Evolutionary conservation across 2,113 vertebrate genomes (phyloP).

Genomic region (Hirundichthys speculiger): DNA sequence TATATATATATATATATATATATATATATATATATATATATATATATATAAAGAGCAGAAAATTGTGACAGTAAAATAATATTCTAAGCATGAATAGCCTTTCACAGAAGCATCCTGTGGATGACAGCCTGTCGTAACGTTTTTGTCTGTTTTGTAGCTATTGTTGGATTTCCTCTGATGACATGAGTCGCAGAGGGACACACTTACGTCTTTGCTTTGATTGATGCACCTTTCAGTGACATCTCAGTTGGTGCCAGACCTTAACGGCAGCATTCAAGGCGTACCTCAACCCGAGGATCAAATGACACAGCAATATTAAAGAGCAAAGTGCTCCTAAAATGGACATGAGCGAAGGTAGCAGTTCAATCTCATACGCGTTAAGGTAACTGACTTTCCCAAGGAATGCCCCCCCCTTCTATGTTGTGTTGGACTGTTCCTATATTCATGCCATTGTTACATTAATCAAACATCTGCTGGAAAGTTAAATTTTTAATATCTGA

Average conservation of each 20-base stretch:
- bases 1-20: too few relatives aligned
- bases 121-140: too few relatives aligned
- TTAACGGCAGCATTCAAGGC: conserved; percentile 32
- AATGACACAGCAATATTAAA: conserved; percentile 61
- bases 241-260: conserved; percentile 27
- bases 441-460: background rate
- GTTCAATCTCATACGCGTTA: conserved; percentile 60
- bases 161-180: conserved; percentile 13
- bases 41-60: too few relatives aligned
- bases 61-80: too few relatives aligned
- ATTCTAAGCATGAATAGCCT: too few relatives aligned
- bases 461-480: background rate
- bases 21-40: too few relatives aligned
- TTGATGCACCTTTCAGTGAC: conserved; percentile 41
- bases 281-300: conserved; percentile 59
- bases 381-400: conserved; percentile 54
- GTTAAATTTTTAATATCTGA: background rate
- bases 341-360: conserved; percentile 37
- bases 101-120: background rate
- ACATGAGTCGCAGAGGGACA: conserved; percentile 20
- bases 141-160: conserved; percentile 1
- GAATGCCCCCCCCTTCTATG: conserved; percentile 10
- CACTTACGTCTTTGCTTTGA: conserved; percentile 50
- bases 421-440: conserved; percentile 32
- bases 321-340: conserved; percentile 40